Percentiles rank a stretch among this genome's conserved stretches.
Evolutionary conservation across 2,113 vertebrate genomes (phyloP).

Genomic region (Corydoras maculifer): DNA sequence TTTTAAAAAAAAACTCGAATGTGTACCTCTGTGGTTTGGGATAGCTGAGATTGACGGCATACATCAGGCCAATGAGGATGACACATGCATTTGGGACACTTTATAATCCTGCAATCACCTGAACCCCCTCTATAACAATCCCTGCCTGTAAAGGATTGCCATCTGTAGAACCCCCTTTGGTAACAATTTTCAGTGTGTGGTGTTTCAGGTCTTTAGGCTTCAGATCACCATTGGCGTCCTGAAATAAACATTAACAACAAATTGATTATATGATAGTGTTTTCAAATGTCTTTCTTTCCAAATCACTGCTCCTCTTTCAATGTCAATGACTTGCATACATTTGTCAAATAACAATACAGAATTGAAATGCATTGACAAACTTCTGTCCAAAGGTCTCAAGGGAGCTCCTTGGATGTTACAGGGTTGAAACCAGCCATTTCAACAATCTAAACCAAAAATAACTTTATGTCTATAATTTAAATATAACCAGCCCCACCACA

Average conservation of each 20-base stretch:
- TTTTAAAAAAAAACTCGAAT: no score
- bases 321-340: no score
- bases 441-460: neutral
- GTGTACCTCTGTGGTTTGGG: no score
- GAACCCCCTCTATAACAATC: constrained; percentile 1
- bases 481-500: neutral
- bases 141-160: constrained; percentile 10
- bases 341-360: no score
- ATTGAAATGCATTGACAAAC: neutral
- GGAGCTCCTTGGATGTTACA: neutral
- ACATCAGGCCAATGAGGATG: neutral
- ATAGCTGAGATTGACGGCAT: neutral
- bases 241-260: neutral
- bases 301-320: no score
- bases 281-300: neutral
- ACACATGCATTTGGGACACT: neutral
- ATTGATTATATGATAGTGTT: neutral
- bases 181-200: constrained; percentile 11
- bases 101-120: neutral
- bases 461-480: neutral
- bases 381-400: neutral
- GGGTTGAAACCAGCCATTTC: neutral
- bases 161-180: constrained; percentile 23
- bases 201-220: constrained; percentile 11
- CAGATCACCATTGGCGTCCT: constrained; percentile 1